Percentiles rank a stretch among this genome's conserved stretches.
These are phyloP conservation scores for Cenopis cana DNA, from an alignment of 2,888 invertebrate species.

Conservation along the genomic window DNA sequence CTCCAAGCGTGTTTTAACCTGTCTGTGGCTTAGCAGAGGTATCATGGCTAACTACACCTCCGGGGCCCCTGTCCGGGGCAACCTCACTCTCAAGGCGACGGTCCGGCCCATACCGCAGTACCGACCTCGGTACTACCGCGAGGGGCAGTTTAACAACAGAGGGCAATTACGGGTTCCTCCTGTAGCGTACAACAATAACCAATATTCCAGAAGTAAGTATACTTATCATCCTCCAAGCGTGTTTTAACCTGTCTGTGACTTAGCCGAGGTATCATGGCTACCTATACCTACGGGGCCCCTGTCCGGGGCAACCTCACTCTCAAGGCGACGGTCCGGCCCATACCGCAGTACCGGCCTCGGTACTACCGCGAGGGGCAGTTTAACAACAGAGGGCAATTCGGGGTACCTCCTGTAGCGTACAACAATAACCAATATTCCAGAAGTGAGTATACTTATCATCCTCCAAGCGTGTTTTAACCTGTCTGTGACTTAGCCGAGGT, in stretches of 20 bases:
- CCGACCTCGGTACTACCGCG: constrained; percentile 75
- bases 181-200: constrained; percentile 59
- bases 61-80: constrained; percentile 94
- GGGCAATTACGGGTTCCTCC: constrained; percentile 68
- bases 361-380: constrained; percentile 76
- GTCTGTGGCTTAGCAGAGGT: no score
- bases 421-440: constrained; percentile 71
- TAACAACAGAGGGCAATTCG: constrained; percentile 81
- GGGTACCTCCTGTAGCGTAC: constrained; percentile 52
- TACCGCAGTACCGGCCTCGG: constrained; percentile 82
- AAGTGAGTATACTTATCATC: constrained; percentile 58
- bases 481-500: no score
- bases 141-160: constrained; percentile 81
- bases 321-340: no score
- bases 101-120: no score
- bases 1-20: no score
- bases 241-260: no score
- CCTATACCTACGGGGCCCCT: constrained; percentile 97
- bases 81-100: no score
- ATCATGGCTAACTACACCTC: no score
- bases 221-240: no score
- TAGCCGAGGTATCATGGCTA: no score
- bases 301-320: no score
- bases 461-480: no score
- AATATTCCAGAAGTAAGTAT: constrained; percentile 72